These are phyloP conservation scores for Chaenogobius annularis DNA, from an alignment of 2,113 vertebrate genomes.

Conservation along the genomic window DNA sequence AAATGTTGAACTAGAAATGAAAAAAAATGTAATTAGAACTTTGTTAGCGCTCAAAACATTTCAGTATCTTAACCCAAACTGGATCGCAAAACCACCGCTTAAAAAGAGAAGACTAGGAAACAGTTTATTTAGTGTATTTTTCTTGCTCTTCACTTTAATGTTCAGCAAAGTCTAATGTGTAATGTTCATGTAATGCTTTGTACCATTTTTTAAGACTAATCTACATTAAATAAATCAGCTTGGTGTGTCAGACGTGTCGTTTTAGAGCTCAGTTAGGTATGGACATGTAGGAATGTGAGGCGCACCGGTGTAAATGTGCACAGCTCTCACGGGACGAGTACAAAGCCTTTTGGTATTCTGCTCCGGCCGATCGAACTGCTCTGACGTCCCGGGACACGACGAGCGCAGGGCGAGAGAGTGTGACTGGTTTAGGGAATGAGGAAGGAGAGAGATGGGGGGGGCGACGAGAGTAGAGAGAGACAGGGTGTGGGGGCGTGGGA, in stretches of 20 bases:
- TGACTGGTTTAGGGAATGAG: neutral
- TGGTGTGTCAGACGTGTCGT: neutral
- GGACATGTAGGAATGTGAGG: neutral
- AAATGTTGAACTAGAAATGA: too few relatives aligned
- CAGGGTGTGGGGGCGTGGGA: too few relatives aligned
- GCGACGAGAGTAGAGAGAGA: too few relatives aligned
- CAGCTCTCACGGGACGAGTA: constrained; percentile 6
- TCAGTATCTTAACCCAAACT: too few relatives aligned
- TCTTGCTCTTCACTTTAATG: too few relatives aligned
- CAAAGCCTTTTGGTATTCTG: constrained; percentile 50
- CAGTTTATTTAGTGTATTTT: too few relatives aligned
- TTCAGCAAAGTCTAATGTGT: neutral
- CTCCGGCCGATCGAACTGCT: constrained; percentile 18
- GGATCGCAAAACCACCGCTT: too few relatives aligned
- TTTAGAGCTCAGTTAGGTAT: neutral
- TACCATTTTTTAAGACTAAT: neutral
- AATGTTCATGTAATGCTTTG: neutral
- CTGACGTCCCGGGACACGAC: constrained; percentile 24
- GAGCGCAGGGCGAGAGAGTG: constrained; percentile 24
- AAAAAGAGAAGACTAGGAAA: too few relatives aligned
- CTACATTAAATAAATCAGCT: neutral
- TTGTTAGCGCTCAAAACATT: too few relatives aligned
- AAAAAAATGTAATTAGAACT: too few relatives aligned
- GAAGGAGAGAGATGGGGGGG: neutral
- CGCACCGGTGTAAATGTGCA: constrained; percentile 7